These are phyloP conservation scores for Athalia circularis DNA, from an alignment of 2,888 invertebrate genomes.

Conservation along the genomic window DNA sequence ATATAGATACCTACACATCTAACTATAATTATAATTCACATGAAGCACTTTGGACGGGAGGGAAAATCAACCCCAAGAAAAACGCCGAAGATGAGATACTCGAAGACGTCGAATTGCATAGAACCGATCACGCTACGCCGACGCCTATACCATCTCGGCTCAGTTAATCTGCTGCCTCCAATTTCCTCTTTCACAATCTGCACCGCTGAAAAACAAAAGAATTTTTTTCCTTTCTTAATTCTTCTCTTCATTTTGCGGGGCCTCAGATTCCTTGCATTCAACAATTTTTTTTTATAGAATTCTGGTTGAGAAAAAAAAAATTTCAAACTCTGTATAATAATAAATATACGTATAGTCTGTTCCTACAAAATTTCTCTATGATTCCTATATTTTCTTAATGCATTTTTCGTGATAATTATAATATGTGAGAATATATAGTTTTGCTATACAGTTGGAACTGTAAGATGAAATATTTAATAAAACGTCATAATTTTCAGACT, in stretches of 20 bases:
- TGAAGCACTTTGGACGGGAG: constrained; percentile 68
- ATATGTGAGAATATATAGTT: no score
- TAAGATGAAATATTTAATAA: neutral
- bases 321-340: no score
- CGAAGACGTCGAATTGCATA: constrained; percentile 56
- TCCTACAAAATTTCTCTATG: no score
- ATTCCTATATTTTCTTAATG: no score
- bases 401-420: no score
- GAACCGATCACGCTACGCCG: constrained; percentile 65
- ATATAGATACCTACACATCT: neutral
- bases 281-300: no score
- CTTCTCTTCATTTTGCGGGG: no score
- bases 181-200: constrained; percentile 70
- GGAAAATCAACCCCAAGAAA: constrained; percentile 67
- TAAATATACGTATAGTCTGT: no score
- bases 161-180: constrained; percentile 58
- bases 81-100: constrained; percentile 67
- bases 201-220: constrained; percentile 59
- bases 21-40: constrained; percentile 56
- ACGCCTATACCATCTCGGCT: constrained; percentile 63
- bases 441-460: neutral
- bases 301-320: no score
- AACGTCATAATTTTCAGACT: constrained; percentile 44
- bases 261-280: no score
- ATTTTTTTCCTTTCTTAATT: no score